phyloP scores from a whole-genome alignment of 2,113 vertebrate genomes.

The Ellobius talpinus region DNA sequence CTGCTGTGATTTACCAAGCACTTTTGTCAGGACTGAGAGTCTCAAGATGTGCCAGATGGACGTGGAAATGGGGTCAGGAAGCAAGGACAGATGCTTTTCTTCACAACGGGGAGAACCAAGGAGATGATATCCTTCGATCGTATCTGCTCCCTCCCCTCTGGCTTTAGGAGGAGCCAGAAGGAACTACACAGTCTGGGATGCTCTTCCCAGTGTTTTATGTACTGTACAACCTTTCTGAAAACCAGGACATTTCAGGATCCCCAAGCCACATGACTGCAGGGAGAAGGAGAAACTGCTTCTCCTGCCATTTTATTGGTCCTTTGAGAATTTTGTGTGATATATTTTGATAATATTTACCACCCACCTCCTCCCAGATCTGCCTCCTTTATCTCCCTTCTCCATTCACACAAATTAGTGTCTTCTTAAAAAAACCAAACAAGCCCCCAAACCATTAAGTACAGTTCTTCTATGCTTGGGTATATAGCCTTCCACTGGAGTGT shows the following conservation, averaged over 20 bases:
- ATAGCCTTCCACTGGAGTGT: neutral
- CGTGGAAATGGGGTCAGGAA: conserved; percentile 51
- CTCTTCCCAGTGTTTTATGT: neutral
- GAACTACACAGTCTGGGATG: neutral
- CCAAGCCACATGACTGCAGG: neutral
- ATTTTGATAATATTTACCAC: neutral
- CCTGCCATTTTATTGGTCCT: neutral
- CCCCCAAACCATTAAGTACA: neutral
- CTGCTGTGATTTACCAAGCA: conserved; percentile 66
- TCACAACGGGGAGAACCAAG: conserved; percentile 8
- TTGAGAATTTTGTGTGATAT: neutral
- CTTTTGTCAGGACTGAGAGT: conserved; percentile 65
- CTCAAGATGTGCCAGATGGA: conserved; percentile 25
- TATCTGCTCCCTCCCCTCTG: neutral
- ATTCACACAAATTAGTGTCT: neutral
- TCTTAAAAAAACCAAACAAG: neutral
- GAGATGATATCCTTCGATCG: neutral
- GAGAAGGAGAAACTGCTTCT: too few relatives aligned
- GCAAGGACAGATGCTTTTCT: conserved; percentile 63
- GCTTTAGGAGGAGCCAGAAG: neutral
- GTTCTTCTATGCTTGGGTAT: neutral
- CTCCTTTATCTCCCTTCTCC: neutral
- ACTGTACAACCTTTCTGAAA: neutral
- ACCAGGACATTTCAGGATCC: neutral
- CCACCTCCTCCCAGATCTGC: neutral